Evolutionary conservation across 2,888 invertebrate genomes (phyloP).

Genomic region (Athalia cordata): DNA sequence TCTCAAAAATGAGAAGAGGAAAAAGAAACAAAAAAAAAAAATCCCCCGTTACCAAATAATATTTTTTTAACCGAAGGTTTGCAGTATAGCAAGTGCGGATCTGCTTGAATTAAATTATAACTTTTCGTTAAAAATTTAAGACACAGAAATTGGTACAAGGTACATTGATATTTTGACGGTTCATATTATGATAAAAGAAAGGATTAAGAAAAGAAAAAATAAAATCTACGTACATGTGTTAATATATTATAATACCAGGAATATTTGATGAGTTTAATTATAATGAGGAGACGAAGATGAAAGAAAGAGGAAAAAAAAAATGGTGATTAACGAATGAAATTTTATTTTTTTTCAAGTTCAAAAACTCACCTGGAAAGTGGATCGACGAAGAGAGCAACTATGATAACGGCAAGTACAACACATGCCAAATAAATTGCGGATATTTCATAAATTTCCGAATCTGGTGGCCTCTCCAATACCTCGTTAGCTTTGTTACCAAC

Average conservation of each 20-base stretch:
- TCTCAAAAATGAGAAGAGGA: not conserved
- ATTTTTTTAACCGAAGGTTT: constrained; percentile 15
- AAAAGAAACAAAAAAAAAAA: no score
- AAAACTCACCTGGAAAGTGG: constrained; percentile 86
- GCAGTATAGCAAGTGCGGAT: no score
- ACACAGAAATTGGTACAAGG: no score
- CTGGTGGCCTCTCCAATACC: constrained; percentile 87
- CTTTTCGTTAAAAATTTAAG: no score
- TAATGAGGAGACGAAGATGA: not conserved
- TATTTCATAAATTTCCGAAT: constrained; percentile 91
- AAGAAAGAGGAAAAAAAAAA: not conserved
- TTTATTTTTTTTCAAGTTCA: not conserved
- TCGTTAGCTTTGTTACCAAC: constrained; percentile 83
- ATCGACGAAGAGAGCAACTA: constrained; percentile 92
- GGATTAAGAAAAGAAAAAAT: no score
- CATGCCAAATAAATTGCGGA: constrained; percentile 92
- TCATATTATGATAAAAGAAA: no score
- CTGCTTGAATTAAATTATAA: no score
- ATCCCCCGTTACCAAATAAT: not conserved
- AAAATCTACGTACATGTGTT: no score
- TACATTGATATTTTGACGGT: no score
- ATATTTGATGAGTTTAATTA: no score
- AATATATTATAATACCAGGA: no score
- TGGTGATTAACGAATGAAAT: not conserved
- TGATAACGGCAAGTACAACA: constrained; percentile 88